These are phyloP conservation scores for Agrochola litura DNA, from an alignment of 2,888 invertebrate genomes.

Conservation along the genomic window DNA sequence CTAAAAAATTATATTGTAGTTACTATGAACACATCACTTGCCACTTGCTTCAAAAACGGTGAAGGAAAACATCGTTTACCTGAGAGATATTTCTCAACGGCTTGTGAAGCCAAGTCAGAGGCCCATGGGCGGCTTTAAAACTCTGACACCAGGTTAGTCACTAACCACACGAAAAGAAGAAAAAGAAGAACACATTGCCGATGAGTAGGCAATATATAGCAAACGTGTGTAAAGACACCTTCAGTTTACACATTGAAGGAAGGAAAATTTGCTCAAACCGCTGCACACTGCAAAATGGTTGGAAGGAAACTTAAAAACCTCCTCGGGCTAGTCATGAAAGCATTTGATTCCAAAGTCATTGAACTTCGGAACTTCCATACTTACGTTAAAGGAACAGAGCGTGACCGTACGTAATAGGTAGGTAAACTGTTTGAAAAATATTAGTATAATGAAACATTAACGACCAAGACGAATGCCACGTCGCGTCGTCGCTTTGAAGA, in stretches of 20 bases:
- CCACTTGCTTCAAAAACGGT: too few species aligned
- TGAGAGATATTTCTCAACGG: too few species aligned
- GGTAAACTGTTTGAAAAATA: slow-evolving; percentile 28
- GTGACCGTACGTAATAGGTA: slow-evolving; percentile 44
- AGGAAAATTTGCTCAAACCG: neutral
- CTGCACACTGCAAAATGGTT: neutral
- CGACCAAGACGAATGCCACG: slow-evolving; percentile 7
- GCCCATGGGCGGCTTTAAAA: too few species aligned
- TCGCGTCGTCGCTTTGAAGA: slow-evolving; percentile 14
- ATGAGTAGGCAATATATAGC: neutral
- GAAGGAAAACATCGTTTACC: too few species aligned
- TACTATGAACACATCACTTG: too few species aligned
- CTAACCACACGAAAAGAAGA: too few species aligned
- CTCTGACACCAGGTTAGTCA: too few species aligned
- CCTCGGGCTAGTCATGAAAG: neutral
- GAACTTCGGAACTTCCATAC: slow-evolving; percentile 27
- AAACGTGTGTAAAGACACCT: neutral
- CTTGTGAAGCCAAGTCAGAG: too few species aligned
- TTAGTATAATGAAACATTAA: slow-evolving; percentile 13
- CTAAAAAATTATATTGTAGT: too few species aligned
- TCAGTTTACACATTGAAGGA: neutral
- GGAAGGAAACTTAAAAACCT: neutral
- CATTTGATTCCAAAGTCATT: slow-evolving; percentile 30
- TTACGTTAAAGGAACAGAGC: slow-evolving; percentile 34
- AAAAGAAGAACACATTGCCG: neutral